Evolutionary conservation across 2,888 invertebrate genomes (phyloP), one percentile per base, ranked within the genome.

Genomic region (Lasioglossum figueresi): DNA sequence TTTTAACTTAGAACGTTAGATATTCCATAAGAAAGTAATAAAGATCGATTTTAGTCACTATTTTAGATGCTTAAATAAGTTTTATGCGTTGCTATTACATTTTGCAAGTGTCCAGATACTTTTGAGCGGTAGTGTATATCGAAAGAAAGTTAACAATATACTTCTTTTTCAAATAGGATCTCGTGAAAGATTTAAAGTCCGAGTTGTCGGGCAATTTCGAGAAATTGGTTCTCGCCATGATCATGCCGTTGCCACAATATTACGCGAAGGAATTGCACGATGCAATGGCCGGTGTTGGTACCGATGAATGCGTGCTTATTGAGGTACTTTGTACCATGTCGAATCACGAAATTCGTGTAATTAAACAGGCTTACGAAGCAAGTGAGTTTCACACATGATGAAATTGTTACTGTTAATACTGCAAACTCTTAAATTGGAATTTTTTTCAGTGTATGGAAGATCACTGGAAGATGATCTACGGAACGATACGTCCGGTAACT

Each of bases 401-500:
- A 43, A 56, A 52, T 23, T n/a, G 4, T 27, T 48, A 1, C 27
- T 23, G 0, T 52, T 52, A 40, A 4, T 14, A 63, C 12, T 37
- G 27, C 27, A 45, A 68, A 12, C 48, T 59, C 12, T 27, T 37
- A 1, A 48, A 40, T 43, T 12, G 27, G 16, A 16, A 8, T 56
- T 80, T 43, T 63, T 66, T 84, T 63, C 95, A 99, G 98, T 98
- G 94, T 98, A 97, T 93, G 97, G 97, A 77, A 96, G 96, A 78
- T 96, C 97, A 59, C 95, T 99, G 90, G 99, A 99, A 93, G 96
- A 97, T 76, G 98, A 98, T 94, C 95, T 99, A 43, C 96, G 96
- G 87, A 97, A 97, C 76, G 99, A 99, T 94, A 99, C 99, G 2
- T 98, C 98, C 74, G 99, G 99, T 23, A 97, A 97, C 93, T 99